phyloP scores from a whole-genome alignment of 2,797 vertebrate species.

The Leptatherina wallacei region DNA sequence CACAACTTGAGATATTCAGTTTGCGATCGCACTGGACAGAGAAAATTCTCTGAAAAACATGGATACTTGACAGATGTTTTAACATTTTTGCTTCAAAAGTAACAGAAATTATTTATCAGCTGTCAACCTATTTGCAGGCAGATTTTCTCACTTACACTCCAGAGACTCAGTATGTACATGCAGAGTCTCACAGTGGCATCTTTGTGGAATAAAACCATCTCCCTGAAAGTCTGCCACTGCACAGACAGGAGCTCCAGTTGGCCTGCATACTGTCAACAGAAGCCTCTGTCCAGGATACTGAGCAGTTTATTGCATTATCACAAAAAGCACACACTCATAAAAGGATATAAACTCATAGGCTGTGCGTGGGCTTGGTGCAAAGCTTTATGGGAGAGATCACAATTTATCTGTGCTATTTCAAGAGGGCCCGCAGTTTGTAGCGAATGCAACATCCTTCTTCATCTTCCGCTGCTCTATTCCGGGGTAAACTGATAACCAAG shows the following conservation, averaged over 20 bases:
- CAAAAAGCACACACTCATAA: constrained; percentile 49
- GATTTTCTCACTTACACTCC: background rate
- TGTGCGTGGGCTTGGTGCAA: constrained; percentile 67
- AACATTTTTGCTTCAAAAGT: background rate
- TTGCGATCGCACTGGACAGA: background rate
- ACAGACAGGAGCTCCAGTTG: constrained; percentile 67
- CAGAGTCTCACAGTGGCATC: constrained; percentile 14
- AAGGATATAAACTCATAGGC: constrained; percentile 33
- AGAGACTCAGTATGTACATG: constrained; percentile 7
- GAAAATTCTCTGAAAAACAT: background rate
- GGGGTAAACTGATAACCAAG: constrained; percentile 33
- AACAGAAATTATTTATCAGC: constrained; percentile 1
- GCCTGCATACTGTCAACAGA: constrained; percentile 71
- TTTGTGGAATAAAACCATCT: constrained; percentile 49
- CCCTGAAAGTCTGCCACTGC: constrained; percentile 24
- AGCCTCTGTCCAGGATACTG: constrained; percentile 69
- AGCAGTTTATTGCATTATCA: constrained; percentile 73
- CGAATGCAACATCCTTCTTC: constrained; percentile 50
- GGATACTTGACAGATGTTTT: background rate
- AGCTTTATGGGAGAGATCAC: constrained; percentile 35
- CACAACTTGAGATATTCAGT: background rate
- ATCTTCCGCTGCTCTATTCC: constrained; percentile 55
- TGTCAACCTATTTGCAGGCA: background rate
- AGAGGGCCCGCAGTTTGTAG: constrained; percentile 44
- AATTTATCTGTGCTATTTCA: constrained; percentile 70